Evolutionary conservation across 2,888 invertebrate genomes (phyloP).

Genomic region (Ephialtes manifestator): DNA sequence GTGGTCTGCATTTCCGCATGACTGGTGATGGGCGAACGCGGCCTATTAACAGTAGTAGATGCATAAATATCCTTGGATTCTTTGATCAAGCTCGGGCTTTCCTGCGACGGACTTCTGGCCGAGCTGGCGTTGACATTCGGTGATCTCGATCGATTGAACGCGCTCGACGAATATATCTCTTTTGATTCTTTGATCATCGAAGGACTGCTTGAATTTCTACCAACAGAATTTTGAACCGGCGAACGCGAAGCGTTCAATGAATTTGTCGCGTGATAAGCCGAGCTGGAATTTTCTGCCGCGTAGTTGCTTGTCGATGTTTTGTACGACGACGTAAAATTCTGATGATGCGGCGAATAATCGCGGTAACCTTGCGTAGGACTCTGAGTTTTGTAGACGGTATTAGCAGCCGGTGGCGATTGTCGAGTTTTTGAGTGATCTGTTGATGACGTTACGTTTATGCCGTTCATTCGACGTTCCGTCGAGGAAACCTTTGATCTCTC

Average conservation of each 20-base stretch:
- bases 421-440: slow-evolving; percentile 68
- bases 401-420: slow-evolving; percentile 67
- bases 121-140: slow-evolving; percentile 65
- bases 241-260: slow-evolving; percentile 78
- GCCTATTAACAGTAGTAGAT: slow-evolving; percentile 74
- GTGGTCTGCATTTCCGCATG: slow-evolving; percentile 58
- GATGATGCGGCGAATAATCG: slow-evolving; percentile 71
- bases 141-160: slow-evolving; percentile 74
- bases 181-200: slow-evolving; percentile 81
- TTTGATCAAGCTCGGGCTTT: slow-evolving; percentile 78
- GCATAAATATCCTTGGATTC: slow-evolving; percentile 79
- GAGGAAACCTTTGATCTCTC: slow-evolving; percentile 80
- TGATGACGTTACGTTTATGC: slow-evolving; percentile 74
- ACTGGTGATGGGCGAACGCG: slow-evolving; percentile 74
- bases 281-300: slow-evolving; percentile 67
- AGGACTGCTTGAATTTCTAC: slow-evolving; percentile 77
- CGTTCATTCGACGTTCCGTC: slow-evolving; percentile 82
- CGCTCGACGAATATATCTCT: slow-evolving; percentile 80
- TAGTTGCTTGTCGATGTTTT: slow-evolving; percentile 78
- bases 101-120: slow-evolving; percentile 72
- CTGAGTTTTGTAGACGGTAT: slow-evolving; percentile 75
- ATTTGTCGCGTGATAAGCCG: slow-evolving; percentile 71
- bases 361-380: slow-evolving; percentile 77
- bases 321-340: slow-evolving; percentile 73
- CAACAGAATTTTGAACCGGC: slow-evolving; percentile 75